A percentile compares a stretch with the other conserved stretches of the same genome.
phyloP scores from a whole-genome alignment of 2,888 invertebrate species.

The Watsonalla cultraria region DNA sequence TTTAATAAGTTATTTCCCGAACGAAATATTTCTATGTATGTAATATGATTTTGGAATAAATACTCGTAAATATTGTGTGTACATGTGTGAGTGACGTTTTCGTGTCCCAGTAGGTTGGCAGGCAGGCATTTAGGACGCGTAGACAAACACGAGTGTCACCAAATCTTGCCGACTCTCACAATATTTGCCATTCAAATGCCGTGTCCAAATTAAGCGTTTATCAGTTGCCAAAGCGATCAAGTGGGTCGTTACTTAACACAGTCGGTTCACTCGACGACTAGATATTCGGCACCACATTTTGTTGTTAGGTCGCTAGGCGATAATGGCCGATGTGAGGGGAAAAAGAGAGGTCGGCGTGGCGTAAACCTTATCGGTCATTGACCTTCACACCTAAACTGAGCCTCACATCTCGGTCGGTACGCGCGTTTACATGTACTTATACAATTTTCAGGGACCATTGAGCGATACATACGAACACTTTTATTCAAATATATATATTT shows the following conservation, averaged over 20 bases:
- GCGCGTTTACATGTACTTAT: slow-evolving; percentile 38
- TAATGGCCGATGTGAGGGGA: slow-evolving; percentile 43
- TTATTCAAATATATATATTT: slow-evolving; percentile 17
- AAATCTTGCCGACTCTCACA: slow-evolving; percentile 1
- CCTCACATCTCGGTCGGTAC: slow-evolving; percentile 64
- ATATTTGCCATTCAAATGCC: slow-evolving; percentile 1
- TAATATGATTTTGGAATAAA: not conserved
- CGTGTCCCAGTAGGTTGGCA: not conserved
- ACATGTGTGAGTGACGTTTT: not conserved
- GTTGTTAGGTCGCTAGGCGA: slow-evolving; percentile 47
- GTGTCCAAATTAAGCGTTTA: slow-evolving; percentile 3
- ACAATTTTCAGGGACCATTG: slow-evolving; percentile 47
- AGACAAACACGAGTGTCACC: not conserved
- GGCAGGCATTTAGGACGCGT: not conserved
- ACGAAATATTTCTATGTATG: not conserved
- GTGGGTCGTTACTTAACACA: slow-evolving; percentile 1
- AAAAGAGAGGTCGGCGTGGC: slow-evolving; percentile 55
- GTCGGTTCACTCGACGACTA: slow-evolving; percentile 5
- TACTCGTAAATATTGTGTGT: too few species aligned
- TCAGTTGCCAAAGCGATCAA: slow-evolving; percentile 4
- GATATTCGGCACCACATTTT: slow-evolving; percentile 35
- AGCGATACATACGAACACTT: slow-evolving; percentile 27
- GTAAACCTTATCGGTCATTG: slow-evolving; percentile 74
- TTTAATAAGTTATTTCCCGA: too few species aligned
- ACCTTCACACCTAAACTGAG: slow-evolving; percentile 75